A percentile compares a stretch with the other conserved stretches of the same genome.
phyloP scores from a whole-genome alignment of 2,888 invertebrate species.

The Calliopum simillimum region DNA sequence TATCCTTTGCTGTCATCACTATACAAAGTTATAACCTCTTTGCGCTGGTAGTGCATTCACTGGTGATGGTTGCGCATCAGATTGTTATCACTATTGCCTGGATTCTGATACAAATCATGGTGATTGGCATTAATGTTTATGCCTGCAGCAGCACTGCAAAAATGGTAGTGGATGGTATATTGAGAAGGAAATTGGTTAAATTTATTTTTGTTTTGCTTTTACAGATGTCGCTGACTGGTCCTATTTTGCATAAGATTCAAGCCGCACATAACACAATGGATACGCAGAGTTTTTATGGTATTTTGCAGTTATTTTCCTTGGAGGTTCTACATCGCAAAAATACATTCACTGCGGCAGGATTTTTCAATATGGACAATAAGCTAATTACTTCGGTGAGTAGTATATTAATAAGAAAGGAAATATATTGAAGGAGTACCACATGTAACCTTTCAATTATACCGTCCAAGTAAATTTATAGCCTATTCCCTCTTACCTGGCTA shows the following conservation, averaged over 20 bases:
- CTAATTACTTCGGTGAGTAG: conserved; percentile 54
- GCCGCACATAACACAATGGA: conserved; percentile 33
- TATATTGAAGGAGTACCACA: too few relatives aligned
- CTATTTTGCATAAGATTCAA: conserved; percentile 50
- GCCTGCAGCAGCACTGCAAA: conserved; percentile 51
- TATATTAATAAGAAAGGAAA: too few relatives aligned
- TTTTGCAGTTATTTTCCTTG: conserved; percentile 53
- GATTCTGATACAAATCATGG: conserved; percentile 53
- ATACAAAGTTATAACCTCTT: conserved; percentile 57
- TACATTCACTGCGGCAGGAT: conserved; percentile 55
- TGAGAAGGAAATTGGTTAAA: background rate
- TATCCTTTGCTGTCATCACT: conserved; percentile 54
- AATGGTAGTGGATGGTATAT: conserved; percentile 45
- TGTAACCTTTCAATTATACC: too few relatives aligned
- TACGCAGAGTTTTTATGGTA: conserved; percentile 42
- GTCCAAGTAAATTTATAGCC: too few relatives aligned
- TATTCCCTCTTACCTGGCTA: too few relatives aligned
- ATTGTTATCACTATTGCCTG: conserved; percentile 50
- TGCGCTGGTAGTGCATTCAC: conserved; percentile 48
- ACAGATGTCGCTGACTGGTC: conserved; percentile 54
- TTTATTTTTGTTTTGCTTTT: background rate
- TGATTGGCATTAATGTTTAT: conserved; percentile 53
- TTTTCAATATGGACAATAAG: conserved; percentile 56
- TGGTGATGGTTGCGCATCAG: conserved; percentile 49
- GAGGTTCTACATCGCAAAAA: conserved; percentile 54